Base-by-base conservation (phyloP, 2,113 vertebrate species). In the Podilymbus podiceps region DNA sequence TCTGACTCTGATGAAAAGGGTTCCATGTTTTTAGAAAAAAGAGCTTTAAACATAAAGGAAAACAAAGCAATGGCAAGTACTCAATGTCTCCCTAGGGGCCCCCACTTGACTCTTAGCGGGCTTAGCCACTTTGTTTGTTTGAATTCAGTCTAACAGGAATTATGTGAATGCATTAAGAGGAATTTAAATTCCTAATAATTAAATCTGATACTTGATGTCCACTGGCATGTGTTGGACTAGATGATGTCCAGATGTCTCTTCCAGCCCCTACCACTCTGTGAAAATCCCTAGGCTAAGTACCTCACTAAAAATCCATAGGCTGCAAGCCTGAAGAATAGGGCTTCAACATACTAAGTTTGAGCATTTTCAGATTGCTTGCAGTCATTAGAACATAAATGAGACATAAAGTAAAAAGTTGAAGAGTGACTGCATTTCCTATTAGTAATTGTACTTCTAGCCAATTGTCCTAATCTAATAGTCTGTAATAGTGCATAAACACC, bases 31-130 rank as follows among this genome's bases (percentile, higher is more conserved):
- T 97, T 99, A 89, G 97, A 97, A 95, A 99, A 99, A 96, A 98
- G 99, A 92, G 99, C 99, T n/a, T 96, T 99, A 91, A 99, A 99
- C 93, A 99, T 99, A 96, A 99, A 99, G 95, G 99, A 99, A 97
- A 99, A 99, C 98, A 99, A 99, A 97, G 99, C 98, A 73, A 99
- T 99, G 99, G 99, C 99, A 98, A 78, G 97, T 97, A 82, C 28
- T 89, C 27, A 15, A 0, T 86, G 35, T 64, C 16, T 73, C 27
- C 28, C 19, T 75, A 6, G 44, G 52, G 5, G 33, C 23, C 22
- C 21, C 5, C 7, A 17, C 30, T 42, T 6, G 6, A 53, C 27
- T 75, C 21, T 50, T 46, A 40, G 8, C 23, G 40, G 28, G 40
- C n/a, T n/a, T n/a, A 8, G 49, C 12, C 24, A 60, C 30, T 60